These are phyloP conservation scores for Mormyrops boulengeri DNA, from an alignment of 2,797 vertebrate species.

Conservation along the genomic window DNA sequence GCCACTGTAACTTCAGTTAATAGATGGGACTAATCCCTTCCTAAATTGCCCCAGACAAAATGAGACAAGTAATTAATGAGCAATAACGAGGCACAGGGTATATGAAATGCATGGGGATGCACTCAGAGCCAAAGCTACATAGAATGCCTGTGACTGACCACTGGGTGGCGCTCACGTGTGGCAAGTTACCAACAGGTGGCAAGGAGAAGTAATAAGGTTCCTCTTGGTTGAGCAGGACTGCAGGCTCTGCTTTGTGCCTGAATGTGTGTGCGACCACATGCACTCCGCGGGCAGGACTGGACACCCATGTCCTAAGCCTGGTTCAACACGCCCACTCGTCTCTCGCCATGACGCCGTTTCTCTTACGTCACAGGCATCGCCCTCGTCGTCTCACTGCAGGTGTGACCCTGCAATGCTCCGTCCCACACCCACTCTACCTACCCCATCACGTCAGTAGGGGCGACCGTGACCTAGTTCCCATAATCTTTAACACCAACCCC, in stretches of 20 bases:
- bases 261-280: not conserved
- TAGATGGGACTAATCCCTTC: not conserved
- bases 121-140: not conserved
- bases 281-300: no score
- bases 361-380: not conserved
- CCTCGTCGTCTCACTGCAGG: not conserved
- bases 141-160: not conserved
- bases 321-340: not conserved
- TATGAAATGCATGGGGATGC: not conserved
- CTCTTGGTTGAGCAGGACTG: not conserved
- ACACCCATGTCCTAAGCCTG: not conserved
- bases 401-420: not conserved
- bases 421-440: not conserved
- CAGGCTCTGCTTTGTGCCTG: not conserved
- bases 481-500: not conserved
- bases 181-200: not conserved
- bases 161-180: not conserved
- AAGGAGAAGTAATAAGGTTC: not conserved
- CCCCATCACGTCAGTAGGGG: not conserved
- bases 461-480: not conserved
- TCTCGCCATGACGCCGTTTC: not conserved
- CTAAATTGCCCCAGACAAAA: not conserved
- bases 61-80: conserved; percentile 2
- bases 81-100: not conserved
- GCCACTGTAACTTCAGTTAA: not conserved